Base-by-base conservation (phyloP, 2,113 vertebrate species). In the Pungitius pungitius region DNA sequence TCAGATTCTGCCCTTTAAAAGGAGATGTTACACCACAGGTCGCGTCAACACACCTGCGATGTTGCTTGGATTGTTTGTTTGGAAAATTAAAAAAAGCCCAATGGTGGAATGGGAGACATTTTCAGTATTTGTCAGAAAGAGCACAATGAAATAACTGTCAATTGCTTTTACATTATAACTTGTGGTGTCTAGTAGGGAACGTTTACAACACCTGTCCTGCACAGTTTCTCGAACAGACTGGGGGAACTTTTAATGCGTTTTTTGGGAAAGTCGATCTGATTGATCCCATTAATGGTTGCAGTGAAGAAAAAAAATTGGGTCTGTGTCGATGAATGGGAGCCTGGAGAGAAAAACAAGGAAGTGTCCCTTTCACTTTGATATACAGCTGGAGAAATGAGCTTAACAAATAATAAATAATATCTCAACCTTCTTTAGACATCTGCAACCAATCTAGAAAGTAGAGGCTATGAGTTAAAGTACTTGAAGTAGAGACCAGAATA, bases 161-260 rank as follows among this genome's bases (percentile, higher is more conserved):
- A 47, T 66, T 67, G 39, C 27, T 61, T 51, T 70, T 40, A 62
- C 20, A 22, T 65, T 57, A 49, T 73, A 55, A 65, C 63, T 39
- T 27, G 54, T 20, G 35, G 6, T 40, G 58, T 74, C 10, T 20
- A 35, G 27, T 42, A 22, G 9, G 14, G n/a, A 17, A 22, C 47
- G 54, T 69, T 51, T 63, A 63, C 69, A 66, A 64, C 60, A 94
- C 93, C 93, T n/a, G 30, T 2, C 2, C 30, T 93, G 93, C 94
- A 95, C 60, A 95, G 90, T 35, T 83, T 92, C 82, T 91, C 92
- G 81, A 95, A 93, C 61, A 95, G 77, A 73, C 86, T 85, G 33
- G 89, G 82, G 30, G 92, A 92, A 18, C 78, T 87, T 78, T 81
- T 89, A 84, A 85, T 89, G 79, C 94, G 90, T 73, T 78, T 82